Percentiles rank a stretch among this genome's conserved stretches.
Evolutionary conservation across 2,888 invertebrate genomes (phyloP).

Genomic region (Polia nebulosa): DNA sequence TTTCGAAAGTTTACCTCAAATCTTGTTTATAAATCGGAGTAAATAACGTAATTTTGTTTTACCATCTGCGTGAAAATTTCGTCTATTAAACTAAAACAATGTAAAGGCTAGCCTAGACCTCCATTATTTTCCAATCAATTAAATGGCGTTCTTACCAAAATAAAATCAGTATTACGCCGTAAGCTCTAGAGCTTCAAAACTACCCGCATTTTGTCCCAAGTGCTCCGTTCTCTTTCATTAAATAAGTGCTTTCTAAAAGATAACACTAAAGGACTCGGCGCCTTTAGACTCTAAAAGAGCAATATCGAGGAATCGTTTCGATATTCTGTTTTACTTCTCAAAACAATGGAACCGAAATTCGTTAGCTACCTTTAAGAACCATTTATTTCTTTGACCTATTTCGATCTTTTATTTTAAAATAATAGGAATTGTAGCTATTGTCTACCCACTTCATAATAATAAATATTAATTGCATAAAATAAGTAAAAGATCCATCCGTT

Average conservation of each 20-base stretch:
- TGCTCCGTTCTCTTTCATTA: slow-evolving; percentile 56
- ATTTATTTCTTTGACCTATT: slow-evolving; percentile 33
- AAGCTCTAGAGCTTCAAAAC: slow-evolving; percentile 42
- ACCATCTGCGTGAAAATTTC: not conserved
- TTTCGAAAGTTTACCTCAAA: no score
- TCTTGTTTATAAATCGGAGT: not conserved
- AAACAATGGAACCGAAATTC: slow-evolving; percentile 33
- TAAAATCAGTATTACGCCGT: slow-evolving; percentile 48
- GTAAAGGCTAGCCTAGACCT: not conserved
- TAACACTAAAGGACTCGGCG: slow-evolving; percentile 53
- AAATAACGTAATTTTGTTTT: no score
- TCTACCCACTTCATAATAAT: not conserved
- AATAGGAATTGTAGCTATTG: not conserved
- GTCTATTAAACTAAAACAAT: not conserved
- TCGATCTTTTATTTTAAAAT: slow-evolving; percentile 12
- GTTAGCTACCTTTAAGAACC: slow-evolving; percentile 16
- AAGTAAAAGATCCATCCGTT: no score
- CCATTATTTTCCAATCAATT: slow-evolving; percentile 49
- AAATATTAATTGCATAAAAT: not conserved
- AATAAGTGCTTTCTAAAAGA: slow-evolving; percentile 62
- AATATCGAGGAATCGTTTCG: slow-evolving; percentile 45
- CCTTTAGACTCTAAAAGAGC: slow-evolving; percentile 48
- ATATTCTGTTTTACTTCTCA: slow-evolving; percentile 43
- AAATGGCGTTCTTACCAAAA: slow-evolving; percentile 39
- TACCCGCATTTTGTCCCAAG: slow-evolving; percentile 44